These are phyloP conservation scores for Bufotes viridis DNA, from an alignment of 2,797 vertebrate genomes.

Conservation along the genomic window DNA sequence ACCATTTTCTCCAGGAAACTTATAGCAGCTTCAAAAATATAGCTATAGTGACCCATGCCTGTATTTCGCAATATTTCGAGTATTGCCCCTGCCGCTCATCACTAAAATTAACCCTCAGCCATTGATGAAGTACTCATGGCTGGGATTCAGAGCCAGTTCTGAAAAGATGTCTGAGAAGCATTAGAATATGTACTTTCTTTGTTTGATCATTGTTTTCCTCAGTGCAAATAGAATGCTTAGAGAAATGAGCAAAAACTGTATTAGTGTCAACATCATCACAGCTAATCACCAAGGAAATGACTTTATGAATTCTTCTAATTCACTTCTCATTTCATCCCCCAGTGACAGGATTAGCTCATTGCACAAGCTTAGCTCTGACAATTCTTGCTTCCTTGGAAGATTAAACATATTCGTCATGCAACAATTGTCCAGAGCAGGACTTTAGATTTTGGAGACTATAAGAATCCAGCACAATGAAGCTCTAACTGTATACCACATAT, in stretches of 20 bases:
- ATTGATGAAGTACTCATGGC: constrained; percentile 25
- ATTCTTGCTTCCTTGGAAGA: constrained; percentile 52
- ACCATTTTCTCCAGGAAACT: too few relatives aligned
- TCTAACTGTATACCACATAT: not conserved
- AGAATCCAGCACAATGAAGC: not conserved
- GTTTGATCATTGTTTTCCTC: constrained; percentile 63
- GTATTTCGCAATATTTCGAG: too few relatives aligned
- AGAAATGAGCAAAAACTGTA: constrained; percentile 58
- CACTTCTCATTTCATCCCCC: constrained; percentile 62
- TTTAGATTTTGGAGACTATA: constrained; percentile 20
- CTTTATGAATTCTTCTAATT: constrained; percentile 67
- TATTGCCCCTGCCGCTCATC: too few relatives aligned
- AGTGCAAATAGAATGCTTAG: constrained; percentile 53
- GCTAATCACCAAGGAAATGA: constrained; percentile 67
- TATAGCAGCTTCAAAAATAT: too few relatives aligned
- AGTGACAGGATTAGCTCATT: constrained; percentile 62
- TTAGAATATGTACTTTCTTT: constrained; percentile 43
- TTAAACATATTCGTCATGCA: constrained; percentile 55
- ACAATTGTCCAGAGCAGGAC: constrained; percentile 35
- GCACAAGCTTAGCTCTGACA: constrained; percentile 40
- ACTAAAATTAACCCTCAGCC: not conserved
- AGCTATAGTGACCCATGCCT: too few relatives aligned
- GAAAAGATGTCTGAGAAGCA: constrained; percentile 29
- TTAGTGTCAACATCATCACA: constrained; percentile 56
- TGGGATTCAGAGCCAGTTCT: constrained; percentile 35